phyloP scores from a whole-genome alignment of 2,888 invertebrate species.

The Meta bourneti region DNA sequence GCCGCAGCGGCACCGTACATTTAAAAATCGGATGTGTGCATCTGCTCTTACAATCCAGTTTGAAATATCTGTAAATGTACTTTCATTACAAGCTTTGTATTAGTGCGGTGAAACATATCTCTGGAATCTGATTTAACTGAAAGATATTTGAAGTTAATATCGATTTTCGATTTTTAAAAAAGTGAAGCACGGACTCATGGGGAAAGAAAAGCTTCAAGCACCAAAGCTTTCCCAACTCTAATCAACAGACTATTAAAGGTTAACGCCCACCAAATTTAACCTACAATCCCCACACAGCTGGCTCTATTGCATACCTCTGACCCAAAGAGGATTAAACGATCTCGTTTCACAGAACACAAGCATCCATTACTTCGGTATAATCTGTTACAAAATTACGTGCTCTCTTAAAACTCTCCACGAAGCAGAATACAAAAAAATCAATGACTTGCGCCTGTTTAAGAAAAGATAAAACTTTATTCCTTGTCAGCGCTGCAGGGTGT shows the following conservation, averaged over 20 bases:
- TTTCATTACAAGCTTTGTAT: no score
- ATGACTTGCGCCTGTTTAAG: slow-evolving; percentile 27
- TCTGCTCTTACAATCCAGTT: no score
- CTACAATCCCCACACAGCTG: background rate
- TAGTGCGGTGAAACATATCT: no score
- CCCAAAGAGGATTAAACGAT: slow-evolving; percentile 38
- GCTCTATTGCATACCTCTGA: background rate
- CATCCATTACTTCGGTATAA: slow-evolving; percentile 1
- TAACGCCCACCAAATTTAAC: background rate
- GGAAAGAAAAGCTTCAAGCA: no score
- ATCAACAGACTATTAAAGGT: background rate
- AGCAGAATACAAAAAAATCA: slow-evolving; percentile 16
- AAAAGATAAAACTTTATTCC: slow-evolving; percentile 62
- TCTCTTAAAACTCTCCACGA: slow-evolving; percentile 14
- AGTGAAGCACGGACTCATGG: no score
- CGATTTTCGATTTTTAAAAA: no score
- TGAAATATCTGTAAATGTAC: no score
- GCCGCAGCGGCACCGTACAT: no score
- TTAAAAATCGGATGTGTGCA: no score
- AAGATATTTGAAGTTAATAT: no score
- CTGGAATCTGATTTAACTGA: no score
- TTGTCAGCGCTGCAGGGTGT: slow-evolving; percentile 52
- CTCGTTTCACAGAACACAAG: slow-evolving; percentile 14
- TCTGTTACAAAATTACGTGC: slow-evolving; percentile 45
- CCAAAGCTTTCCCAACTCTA: background rate